phyloP scores from a whole-genome alignment of 1,140 invertebrate species.

The Drosophila azteca region DNA sequence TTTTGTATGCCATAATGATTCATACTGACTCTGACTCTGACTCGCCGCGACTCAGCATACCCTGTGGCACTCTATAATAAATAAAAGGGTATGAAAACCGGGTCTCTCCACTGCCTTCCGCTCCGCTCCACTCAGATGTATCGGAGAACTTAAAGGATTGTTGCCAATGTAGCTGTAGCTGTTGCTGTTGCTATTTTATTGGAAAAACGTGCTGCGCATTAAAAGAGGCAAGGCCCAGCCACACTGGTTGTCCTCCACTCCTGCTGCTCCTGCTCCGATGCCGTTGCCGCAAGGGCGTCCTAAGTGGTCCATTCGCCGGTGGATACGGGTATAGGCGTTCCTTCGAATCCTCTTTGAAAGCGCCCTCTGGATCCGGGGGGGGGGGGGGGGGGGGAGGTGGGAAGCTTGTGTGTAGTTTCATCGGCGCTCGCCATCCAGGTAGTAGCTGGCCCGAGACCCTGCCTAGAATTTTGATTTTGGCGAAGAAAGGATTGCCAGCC shows the following conservation, averaged over 20 bases:
- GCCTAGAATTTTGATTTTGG: constrained; percentile 39
- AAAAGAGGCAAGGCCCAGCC: constrained; percentile 31
- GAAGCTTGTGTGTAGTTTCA: constrained; percentile 11
- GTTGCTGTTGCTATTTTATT: constrained; percentile 69
- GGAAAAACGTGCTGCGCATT: constrained; percentile 74
- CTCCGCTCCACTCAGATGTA: constrained; percentile 31
- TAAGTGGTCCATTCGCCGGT: constrained; percentile 69
- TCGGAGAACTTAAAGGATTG: constrained; percentile 78
- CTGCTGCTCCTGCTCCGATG: constrained; percentile 7
- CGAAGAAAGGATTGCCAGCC: constrained; percentile 46
- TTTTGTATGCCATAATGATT: too few species aligned
- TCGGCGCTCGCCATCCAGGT: constrained; percentile 4
- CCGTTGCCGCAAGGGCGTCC: constrained; percentile 52
- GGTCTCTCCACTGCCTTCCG: background rate
- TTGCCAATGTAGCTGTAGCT: constrained; percentile 23
- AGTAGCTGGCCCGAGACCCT: background rate
- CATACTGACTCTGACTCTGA: too few species aligned
- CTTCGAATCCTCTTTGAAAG: constrained; percentile 58
- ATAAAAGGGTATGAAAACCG: too few species aligned
- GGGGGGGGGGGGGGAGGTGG: too few species aligned
- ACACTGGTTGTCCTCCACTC: too few species aligned
- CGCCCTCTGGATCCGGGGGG: constrained; percentile 11
- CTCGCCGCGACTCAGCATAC: too few species aligned
- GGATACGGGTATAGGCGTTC: constrained; percentile 45
- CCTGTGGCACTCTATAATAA: too few species aligned